phyloP scores from a whole-genome alignment of 2,888 invertebrate genomes.

The Tiliacea aurago region DNA sequence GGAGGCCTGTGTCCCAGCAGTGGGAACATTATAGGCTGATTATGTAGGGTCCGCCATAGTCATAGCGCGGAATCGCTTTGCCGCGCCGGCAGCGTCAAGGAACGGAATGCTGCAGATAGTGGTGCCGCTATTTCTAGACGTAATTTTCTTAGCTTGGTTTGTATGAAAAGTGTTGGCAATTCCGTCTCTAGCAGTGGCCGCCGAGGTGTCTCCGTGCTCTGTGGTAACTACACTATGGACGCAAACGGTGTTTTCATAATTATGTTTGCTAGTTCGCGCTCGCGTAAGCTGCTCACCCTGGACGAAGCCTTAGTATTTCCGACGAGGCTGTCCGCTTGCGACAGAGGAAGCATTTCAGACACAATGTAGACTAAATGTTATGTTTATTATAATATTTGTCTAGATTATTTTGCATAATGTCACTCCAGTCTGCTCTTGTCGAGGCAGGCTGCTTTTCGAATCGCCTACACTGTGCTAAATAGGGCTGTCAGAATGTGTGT shows the following conservation, averaged over 20 bases:
- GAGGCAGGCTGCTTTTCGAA: conserved; percentile 50
- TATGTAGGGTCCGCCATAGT: not conserved
- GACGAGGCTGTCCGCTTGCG: conserved; percentile 23
- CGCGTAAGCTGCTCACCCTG: not conserved
- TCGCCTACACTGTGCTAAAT: conserved; percentile 48
- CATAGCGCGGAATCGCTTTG: no score
- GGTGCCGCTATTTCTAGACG: no score
- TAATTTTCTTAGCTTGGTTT: no score
- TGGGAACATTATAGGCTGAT: no score
- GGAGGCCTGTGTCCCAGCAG: no score
- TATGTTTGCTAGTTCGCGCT: not conserved
- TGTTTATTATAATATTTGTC: conserved; percentile 33
- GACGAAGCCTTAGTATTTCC: conserved; percentile 5
- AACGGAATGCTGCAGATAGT: no score
- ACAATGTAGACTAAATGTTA: conserved; percentile 18
- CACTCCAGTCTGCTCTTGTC: conserved; percentile 23
- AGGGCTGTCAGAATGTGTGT: conserved; percentile 44
- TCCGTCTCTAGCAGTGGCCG: no score
- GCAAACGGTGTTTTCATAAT: not conserved
- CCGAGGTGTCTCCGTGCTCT: no score
- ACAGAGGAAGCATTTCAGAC: conserved; percentile 38
- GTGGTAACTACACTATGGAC: not conserved
- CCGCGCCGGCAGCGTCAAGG: no score
- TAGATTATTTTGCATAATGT: conserved; percentile 43
- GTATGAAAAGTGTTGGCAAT: no score